Conservation (phyloP, 2,797 vertebrate genomes). For the Loriculus beryllinus region DNA sequence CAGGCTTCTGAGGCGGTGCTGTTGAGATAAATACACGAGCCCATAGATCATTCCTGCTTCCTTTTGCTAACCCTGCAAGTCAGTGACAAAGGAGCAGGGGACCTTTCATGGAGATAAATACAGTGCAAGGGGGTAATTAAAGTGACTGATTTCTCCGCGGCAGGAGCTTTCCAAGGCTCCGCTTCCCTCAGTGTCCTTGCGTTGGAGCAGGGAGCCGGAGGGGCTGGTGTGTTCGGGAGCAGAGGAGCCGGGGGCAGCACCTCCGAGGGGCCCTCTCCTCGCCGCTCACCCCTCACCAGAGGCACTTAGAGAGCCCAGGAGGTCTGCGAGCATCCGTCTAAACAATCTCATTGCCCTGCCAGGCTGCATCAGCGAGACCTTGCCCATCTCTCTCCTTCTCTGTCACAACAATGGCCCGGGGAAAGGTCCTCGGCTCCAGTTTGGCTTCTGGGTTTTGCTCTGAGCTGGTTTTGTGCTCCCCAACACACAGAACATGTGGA, state of each 20-base stretch:
- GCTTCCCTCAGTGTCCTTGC: neutral
- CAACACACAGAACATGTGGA: neutral
- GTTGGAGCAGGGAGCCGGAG: neutral
- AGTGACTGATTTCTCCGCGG: conserved; percentile 42
- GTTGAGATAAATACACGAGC: conserved; percentile 6
- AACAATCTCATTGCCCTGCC: neutral
- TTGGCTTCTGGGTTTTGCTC: neutral
- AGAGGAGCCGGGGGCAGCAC: neutral
- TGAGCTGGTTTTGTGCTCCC: neutral
- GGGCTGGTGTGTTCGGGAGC: neutral
- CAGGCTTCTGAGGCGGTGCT: neutral
- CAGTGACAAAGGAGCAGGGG: conserved; percentile 35
- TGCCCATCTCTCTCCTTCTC: neutral
- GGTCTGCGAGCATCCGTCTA: neutral
- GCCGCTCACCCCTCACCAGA: neutral
- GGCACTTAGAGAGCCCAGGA: neutral
- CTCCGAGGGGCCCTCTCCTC: neutral
- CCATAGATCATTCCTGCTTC: neutral
- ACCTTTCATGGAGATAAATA: conserved; percentile 67
- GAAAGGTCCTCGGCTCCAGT: neutral
- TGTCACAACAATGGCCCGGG: neutral
- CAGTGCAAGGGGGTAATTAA: conserved; percentile 56
- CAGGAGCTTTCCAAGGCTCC: conserved; percentile 10
- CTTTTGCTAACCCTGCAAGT: conserved; percentile 30
- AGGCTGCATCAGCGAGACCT: neutral